phyloP scores from a whole-genome alignment of 2,888 invertebrate genomes.

The Pollenia griseotomentosa region DNA sequence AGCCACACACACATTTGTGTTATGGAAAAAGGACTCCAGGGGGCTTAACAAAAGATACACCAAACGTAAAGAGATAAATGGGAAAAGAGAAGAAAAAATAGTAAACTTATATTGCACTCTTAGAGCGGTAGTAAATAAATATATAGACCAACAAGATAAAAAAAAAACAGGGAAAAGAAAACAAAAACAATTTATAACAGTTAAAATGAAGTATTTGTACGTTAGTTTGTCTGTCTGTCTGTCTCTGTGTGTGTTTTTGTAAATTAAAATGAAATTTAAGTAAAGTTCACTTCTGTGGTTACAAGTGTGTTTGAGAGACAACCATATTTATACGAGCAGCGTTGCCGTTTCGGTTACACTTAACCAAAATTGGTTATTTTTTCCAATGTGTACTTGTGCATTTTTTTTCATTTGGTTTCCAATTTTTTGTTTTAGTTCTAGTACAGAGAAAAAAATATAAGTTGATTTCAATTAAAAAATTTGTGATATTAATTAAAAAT shows the following conservation, averaged over 20 bases:
- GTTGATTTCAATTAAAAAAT: too few relatives aligned
- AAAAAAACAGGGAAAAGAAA: background rate
- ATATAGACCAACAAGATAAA: background rate
- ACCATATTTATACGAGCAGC: background rate
- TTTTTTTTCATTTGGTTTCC: too few relatives aligned
- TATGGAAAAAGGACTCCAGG: constrained; percentile 47
- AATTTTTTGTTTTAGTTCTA: too few relatives aligned
- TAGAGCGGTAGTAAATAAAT: background rate
- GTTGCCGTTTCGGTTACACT: too few relatives aligned
- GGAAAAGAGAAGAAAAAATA: background rate
- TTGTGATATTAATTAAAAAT: too few relatives aligned
- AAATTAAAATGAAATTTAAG: constrained; percentile 33
- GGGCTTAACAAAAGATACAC: background rate
- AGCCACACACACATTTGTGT: background rate
- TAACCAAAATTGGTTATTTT: too few relatives aligned
- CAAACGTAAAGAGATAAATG: background rate
- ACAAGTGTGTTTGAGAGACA: constrained; percentile 14
- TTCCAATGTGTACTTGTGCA: too few relatives aligned
- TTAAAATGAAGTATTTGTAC: constrained; percentile 11
- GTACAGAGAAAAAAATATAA: too few relatives aligned
- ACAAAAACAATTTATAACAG: constrained; percentile 29
- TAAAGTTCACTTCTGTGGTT: constrained; percentile 26
- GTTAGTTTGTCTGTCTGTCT: background rate
- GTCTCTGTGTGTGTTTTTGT: background rate
- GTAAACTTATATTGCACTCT: constrained; percentile 13